Evolutionary conservation across 2,113 vertebrate species (phyloP), one percentile per base, ranked within the genome.

Genomic region (Ailurus styani): DNA sequence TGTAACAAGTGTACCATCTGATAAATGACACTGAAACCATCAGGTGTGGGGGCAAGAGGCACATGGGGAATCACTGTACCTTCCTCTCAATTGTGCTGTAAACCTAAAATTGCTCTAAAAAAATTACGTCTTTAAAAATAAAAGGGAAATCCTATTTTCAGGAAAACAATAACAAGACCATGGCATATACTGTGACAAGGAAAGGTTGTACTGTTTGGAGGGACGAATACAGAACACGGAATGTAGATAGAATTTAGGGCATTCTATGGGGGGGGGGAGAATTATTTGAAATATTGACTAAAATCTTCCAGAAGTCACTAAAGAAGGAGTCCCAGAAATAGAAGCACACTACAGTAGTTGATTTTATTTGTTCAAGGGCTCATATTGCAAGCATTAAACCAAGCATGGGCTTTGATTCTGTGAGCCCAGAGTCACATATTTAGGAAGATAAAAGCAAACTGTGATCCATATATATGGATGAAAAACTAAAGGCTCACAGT

Each of bases 341-440:
- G 78, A 89, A 91, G 62, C 66, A 93, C 52, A 86, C 95, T 94
- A 55, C 17, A 0, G 40, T 20, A 95, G 86, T 97, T 97, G 78
- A 85, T 97, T 98, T 98, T 98, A 99, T 99, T 98, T 98, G 98
- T 98, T 98, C 97, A 18, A 86, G 45, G 95, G 55, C 90, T 98
- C 95, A 55, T 78, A 68, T 9, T 98, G 98, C 98, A 96, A 97
- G 97, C 97, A 64, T 96, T 98, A 98, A 94, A 96, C 60, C 79
- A 97, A 97, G 96, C 77, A 0, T 55, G 90, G 50, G n/a, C 96
- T 98, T 92, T 98, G 93, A 98, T 97, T 97, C 86, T 88, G 68
- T 90, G 97, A 88, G 98, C 84, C 85, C 87, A 50, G 95, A 87
- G 95, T 98, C 90, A 87, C 79, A 93, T 83, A 66, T 78, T 96